Evolutionary conservation across 2,797 vertebrate species (phyloP).

Genomic region (Ara ararauna): DNA sequence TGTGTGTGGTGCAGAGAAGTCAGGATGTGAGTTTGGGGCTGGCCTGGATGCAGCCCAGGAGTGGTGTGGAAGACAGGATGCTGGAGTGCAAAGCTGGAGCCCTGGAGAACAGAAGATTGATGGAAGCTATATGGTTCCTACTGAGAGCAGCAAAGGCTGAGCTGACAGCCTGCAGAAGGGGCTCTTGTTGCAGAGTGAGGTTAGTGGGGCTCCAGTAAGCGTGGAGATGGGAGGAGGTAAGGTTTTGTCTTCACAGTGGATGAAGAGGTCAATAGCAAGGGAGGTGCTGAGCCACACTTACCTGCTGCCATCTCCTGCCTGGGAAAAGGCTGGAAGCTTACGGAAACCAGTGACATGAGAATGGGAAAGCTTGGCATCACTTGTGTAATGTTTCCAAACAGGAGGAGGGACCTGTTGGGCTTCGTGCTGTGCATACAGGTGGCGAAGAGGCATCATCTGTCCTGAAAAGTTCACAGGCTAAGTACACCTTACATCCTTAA

Average conservation of each 20-base stretch:
- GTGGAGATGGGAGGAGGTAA: neutral
- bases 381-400: neutral
- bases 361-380: neutral
- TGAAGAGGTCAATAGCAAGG: neutral
- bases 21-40: neutral
- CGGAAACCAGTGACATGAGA: neutral
- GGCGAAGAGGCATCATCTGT: neutral
- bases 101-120: constrained; percentile 17
- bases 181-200: neutral
- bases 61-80: neutral
- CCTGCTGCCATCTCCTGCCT: neutral
- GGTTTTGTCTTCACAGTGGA: neutral
- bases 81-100: neutral
- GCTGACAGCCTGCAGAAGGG: neutral
- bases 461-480: neutral
- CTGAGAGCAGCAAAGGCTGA: neutral
- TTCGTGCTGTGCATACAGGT: neutral
- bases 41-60: neutral
- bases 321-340: neutral
- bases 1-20: neutral
- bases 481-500: neutral
- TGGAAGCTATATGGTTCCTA: neutral
- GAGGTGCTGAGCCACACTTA: neutral
- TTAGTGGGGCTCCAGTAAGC: neutral
- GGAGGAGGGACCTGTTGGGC: neutral